Evolutionary conservation across 2,888 invertebrate species (phyloP).

Genomic region (Cryptophagus acutangulus): DNA sequence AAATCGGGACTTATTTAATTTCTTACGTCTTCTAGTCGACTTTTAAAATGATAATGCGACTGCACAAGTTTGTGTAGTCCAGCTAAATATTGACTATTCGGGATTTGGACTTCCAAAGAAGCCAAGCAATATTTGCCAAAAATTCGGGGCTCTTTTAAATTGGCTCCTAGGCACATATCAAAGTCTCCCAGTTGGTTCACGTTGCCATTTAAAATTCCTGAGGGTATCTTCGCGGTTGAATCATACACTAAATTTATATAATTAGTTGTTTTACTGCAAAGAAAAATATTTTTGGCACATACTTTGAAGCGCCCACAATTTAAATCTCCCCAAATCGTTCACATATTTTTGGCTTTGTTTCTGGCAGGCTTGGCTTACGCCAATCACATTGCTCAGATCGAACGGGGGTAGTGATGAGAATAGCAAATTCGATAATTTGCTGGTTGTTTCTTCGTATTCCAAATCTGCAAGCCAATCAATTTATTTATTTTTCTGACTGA

Average conservation of each 20-base stretch:
- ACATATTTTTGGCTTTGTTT: conserved; percentile 38
- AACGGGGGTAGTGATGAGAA: conserved; percentile 40
- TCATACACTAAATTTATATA: conserved; percentile 50
- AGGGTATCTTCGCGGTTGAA: conserved; percentile 45
- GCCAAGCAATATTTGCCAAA: conserved; percentile 63
- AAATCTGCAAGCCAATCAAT: conserved; percentile 36
- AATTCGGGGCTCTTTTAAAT: conserved; percentile 41
- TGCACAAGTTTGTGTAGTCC: conserved; percentile 53
- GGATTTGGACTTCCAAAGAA: conserved; percentile 52
- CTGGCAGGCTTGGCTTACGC: conserved; percentile 39
- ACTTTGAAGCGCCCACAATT: conserved; percentile 47
- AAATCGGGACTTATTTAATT: conserved; percentile 11
- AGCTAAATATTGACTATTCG: conserved; percentile 50
- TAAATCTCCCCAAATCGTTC: conserved; percentile 38
- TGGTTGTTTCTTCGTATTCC: conserved; percentile 33
- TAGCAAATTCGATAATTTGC: conserved; percentile 34
- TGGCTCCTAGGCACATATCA: conserved; percentile 41
- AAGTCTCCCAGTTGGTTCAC: conserved; percentile 47
- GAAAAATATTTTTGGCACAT: conserved; percentile 23
- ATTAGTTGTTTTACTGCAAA: no score
- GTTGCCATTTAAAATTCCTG: conserved; percentile 46
- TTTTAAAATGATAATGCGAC: conserved; percentile 60
- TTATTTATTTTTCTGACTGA: no score
- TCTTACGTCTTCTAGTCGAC: conserved; percentile 64
- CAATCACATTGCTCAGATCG: conserved; percentile 37